Conservation (phyloP, 2,888 invertebrate genomes). For the Iselma pallidipennis region DNA sequence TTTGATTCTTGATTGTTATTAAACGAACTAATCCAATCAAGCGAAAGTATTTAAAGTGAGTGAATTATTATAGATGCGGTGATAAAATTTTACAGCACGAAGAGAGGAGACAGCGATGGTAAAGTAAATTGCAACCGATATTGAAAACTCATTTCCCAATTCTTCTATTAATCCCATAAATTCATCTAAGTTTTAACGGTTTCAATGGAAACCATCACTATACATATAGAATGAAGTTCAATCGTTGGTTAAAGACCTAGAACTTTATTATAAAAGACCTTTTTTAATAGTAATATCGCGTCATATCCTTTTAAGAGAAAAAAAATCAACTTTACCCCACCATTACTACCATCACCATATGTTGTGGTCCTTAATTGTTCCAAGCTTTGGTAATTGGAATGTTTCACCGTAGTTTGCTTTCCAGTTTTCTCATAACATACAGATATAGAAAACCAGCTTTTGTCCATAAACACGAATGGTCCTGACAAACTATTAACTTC, state of each 20-base stretch:
- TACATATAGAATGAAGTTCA: neutral
- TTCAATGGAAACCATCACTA: too few species aligned
- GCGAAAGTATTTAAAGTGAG: neutral
- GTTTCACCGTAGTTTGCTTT: neutral
- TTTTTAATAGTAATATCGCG: too few species aligned
- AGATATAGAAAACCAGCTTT: neutral
- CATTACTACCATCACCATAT: constrained; percentile 12
- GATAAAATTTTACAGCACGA: neutral
- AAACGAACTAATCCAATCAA: neutral
- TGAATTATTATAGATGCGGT: too few species aligned
- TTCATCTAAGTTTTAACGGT: neutral
- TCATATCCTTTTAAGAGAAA: too few species aligned
- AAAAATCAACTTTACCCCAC: neutral
- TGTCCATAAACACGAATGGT: neutral
- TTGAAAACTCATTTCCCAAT: neutral
- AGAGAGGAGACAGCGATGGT: neutral
- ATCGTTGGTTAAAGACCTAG: neutral
- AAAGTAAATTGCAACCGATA: neutral
- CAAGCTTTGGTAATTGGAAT: constrained; percentile 28
- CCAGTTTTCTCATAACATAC: neutral
- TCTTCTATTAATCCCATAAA: neutral
- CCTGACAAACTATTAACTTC: neutral
- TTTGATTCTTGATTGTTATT: neutral
- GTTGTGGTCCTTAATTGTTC: constrained; percentile 29
- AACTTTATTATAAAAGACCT: neutral